A percentile compares a stretch with the other conserved stretches of the same genome.
These are phyloP conservation scores for Himantopus leucocephalus DNA, from an alignment of 2,113 vertebrate species.

Conservation along the genomic window DNA sequence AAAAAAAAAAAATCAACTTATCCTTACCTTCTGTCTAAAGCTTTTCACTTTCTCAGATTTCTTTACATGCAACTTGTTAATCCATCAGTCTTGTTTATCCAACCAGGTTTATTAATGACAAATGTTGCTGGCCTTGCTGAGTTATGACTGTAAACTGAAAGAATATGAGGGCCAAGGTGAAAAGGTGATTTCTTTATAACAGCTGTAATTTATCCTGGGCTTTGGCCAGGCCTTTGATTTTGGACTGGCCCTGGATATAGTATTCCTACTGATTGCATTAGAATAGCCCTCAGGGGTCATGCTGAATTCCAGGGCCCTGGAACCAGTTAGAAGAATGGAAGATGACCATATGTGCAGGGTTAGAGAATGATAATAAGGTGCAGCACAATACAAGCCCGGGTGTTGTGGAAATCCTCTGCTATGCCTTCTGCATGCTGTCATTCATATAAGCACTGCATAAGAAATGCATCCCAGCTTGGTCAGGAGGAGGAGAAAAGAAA, in stretches of 20 bases:
- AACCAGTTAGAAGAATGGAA: conserved; percentile 88
- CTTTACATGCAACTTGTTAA: conserved; percentile 63
- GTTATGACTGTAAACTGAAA: conserved; percentile 74
- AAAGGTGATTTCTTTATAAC: conserved; percentile 78
- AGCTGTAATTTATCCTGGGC: conserved; percentile 81
- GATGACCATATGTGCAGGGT: conserved; percentile 79
- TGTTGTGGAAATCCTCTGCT: conserved; percentile 65
- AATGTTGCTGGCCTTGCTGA: conserved; percentile 68
- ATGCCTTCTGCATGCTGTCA: conserved; percentile 49
- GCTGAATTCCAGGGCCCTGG: conserved; percentile 86
- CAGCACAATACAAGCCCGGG: conserved; percentile 51
- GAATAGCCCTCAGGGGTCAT: conserved; percentile 82
- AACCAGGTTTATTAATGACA: conserved; percentile 70
- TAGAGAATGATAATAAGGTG: conserved; percentile 75
- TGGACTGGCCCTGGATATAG: conserved; percentile 72
- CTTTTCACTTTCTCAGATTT: conserved; percentile 61
- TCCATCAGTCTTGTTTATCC: conserved; percentile 65
- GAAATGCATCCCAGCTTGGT: conserved; percentile 25
- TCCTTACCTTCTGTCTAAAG: conserved; percentile 14
- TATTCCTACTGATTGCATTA: conserved; percentile 83
- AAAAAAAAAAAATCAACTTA: background rate
- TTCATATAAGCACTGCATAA: conserved; percentile 7
- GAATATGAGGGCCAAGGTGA: conserved; percentile 72
- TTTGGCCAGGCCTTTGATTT: conserved; percentile 80
- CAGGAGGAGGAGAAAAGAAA: background rate